A percentile compares a stretch with the other conserved stretches of the same genome.
These are phyloP conservation scores for Thereva unica DNA, from an alignment of 2,888 invertebrate species.

Conservation along the genomic window DNA sequence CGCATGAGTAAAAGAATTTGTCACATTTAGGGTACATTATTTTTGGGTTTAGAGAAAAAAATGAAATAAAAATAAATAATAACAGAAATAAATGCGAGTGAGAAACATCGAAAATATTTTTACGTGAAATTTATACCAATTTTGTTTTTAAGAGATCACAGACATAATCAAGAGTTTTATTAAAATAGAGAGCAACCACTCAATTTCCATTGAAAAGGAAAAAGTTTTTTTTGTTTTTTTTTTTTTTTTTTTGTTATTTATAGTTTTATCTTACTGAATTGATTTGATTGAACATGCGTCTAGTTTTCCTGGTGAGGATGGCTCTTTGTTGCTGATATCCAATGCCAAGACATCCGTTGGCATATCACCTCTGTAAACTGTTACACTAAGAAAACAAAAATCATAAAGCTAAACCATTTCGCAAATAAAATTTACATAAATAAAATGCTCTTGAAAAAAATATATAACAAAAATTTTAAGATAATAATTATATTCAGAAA, in stretches of 20 bases:
- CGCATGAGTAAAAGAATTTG: no score
- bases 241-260: not conserved
- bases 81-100: no score
- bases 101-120: conserved; percentile 25
- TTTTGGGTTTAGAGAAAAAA: no score
- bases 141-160: conserved; percentile 23
- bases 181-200: conserved; percentile 33
- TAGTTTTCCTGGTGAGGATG: conserved; percentile 39
- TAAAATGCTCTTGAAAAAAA: conserved; percentile 12
- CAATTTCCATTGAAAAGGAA: conserved; percentile 34
- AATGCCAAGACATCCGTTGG: conserved; percentile 50
- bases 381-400: conserved; percentile 50
- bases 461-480: not conserved
- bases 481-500: no score
- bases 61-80: no score
- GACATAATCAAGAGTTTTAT: conserved; percentile 19
- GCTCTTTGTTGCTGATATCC: conserved; percentile 37
- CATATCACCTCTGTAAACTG: conserved; percentile 55
- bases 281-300: conserved; percentile 40
- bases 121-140: conserved; percentile 22
- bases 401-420: conserved; percentile 23
- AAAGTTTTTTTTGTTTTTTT: conserved; percentile 2
- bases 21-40: no score
- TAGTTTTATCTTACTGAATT: conserved; percentile 49
- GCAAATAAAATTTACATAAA: conserved; percentile 6